These are phyloP conservation scores for Neogobius melanostomus DNA, from an alignment of 2,113 vertebrate species.

Conservation along the genomic window DNA sequence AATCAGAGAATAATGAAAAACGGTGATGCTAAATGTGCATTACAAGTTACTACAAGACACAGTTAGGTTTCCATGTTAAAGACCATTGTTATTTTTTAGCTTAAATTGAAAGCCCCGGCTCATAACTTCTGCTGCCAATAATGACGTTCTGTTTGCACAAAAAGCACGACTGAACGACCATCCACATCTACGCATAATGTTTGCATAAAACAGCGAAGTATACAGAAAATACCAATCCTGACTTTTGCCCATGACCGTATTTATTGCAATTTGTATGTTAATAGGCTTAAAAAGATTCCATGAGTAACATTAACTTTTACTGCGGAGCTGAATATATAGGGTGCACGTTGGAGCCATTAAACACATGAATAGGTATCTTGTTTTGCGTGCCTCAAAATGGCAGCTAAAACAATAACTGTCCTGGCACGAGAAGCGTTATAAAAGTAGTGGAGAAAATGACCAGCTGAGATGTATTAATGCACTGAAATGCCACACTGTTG, in stretches of 20 bases:
- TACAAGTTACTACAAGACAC: too few species aligned
- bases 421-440: constrained; percentile 31
- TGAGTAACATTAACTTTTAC: constrained; percentile 28
- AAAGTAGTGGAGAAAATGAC: constrained; percentile 50
- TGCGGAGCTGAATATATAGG: constrained; percentile 1
- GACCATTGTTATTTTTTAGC: too few species aligned
- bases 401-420: constrained; percentile 22
- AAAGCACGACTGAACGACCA: too few species aligned
- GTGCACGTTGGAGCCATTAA: constrained; percentile 10
- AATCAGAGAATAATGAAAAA: constrained; percentile 21
- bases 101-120: too few species aligned
- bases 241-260: constrained; percentile 29
- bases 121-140: too few species aligned
- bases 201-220: too few species aligned
- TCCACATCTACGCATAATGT: too few species aligned
- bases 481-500: constrained; percentile 45
- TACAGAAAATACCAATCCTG: too few species aligned
- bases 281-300: constrained; percentile 1
- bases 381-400: background rate
- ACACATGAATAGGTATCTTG: constrained; percentile 1
- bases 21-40: background rate
- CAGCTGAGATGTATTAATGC: constrained; percentile 43
- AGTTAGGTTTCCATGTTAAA: too few species aligned
- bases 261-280: constrained; percentile 20
- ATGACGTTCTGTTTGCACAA: too few species aligned